A percentile compares a stretch with the other conserved stretches of the same genome.
phyloP scores from a whole-genome alignment of 1,140 invertebrate genomes.

The Glomeris maerens region DNA sequence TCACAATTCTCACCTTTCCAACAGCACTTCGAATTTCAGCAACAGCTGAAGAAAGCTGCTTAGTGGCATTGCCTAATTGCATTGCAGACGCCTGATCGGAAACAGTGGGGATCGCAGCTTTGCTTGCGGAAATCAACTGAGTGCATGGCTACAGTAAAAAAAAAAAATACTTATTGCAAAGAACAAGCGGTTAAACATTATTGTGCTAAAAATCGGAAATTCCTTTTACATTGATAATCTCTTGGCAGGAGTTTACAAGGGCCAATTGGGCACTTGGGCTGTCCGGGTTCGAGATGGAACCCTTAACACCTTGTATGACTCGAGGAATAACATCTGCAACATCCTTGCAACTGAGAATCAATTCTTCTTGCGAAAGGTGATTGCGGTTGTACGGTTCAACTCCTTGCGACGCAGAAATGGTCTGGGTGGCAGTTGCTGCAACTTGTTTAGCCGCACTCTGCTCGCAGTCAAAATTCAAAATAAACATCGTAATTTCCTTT shows the following conservation, averaged over 20 bases:
- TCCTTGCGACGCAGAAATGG: slow-evolving; percentile 60
- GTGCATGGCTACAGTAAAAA: slow-evolving; percentile 37
- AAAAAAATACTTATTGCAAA: background rate
- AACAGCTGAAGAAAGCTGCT: slow-evolving; percentile 56
- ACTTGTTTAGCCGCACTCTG: slow-evolving; percentile 66
- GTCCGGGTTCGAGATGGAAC: slow-evolving; percentile 51
- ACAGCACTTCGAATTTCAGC: slow-evolving; percentile 66
- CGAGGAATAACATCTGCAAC: slow-evolving; percentile 66
- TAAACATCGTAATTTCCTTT: no score
- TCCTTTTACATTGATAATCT: slow-evolving; percentile 8
- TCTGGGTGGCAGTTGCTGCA: slow-evolving; percentile 74
- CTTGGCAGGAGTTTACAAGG: slow-evolving; percentile 72
- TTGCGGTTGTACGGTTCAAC: slow-evolving; percentile 55
- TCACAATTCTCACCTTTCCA: slow-evolving; percentile 34
- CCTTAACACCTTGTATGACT: slow-evolving; percentile 65
- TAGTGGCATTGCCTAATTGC: slow-evolving; percentile 52
- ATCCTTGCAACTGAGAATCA: slow-evolving; percentile 55
- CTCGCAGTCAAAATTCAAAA: slow-evolving; percentile 8
- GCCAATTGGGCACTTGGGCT: slow-evolving; percentile 59
- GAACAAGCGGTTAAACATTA: slow-evolving; percentile 2
- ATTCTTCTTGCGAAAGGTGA: slow-evolving; percentile 47
- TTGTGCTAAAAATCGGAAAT: background rate
- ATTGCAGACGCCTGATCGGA: slow-evolving; percentile 59
- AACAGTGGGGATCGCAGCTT: slow-evolving; percentile 72
- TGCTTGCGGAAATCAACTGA: slow-evolving; percentile 51